Conservation (phyloP, 2,113 vertebrate species). For the Scomber japonicus region DNA sequence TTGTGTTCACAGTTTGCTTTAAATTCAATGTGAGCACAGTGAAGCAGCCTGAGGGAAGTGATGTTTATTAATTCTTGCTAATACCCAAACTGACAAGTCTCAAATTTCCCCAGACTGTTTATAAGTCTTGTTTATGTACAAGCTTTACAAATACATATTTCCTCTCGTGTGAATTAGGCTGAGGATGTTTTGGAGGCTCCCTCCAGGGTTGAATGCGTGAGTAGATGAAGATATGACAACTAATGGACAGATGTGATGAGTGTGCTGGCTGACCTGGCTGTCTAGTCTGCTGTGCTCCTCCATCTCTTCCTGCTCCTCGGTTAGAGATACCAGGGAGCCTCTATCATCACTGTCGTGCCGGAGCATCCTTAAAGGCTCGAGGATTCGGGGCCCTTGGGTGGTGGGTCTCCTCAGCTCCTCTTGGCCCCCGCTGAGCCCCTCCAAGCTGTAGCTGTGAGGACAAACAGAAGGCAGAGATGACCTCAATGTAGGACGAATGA, state of each 20-base stretch:
- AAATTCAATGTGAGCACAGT: constrained; percentile 22
- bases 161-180: constrained; percentile 29
- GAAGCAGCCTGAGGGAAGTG: constrained; percentile 31
- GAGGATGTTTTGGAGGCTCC: constrained; percentile 9
- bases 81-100: constrained; percentile 52
- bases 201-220: neutral
- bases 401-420: constrained; percentile 83
- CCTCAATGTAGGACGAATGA: constrained; percentile 1
- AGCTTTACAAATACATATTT: constrained; percentile 34
- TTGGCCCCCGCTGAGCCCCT: constrained; percentile 89
- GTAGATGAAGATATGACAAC: constrained; percentile 29
- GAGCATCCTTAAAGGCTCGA: constrained; percentile 79
- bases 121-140: constrained; percentile 43
- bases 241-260: constrained; percentile 20
- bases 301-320: constrained; percentile 89
- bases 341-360: constrained; percentile 84
- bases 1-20: constrained; percentile 38
- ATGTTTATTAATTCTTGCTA: constrained; percentile 62
- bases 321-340: constrained; percentile 91
- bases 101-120: constrained; percentile 36
- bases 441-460: constrained; percentile 93
- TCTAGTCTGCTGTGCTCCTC: constrained; percentile 81
- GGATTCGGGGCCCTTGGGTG: constrained; percentile 75
- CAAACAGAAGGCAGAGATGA: constrained; percentile 43
- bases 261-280: constrained; percentile 82